Evolutionary conservation across 1,140 invertebrate genomes (phyloP), one percentile per base, ranked within the genome.

Genomic region (Solen grandis): DNA sequence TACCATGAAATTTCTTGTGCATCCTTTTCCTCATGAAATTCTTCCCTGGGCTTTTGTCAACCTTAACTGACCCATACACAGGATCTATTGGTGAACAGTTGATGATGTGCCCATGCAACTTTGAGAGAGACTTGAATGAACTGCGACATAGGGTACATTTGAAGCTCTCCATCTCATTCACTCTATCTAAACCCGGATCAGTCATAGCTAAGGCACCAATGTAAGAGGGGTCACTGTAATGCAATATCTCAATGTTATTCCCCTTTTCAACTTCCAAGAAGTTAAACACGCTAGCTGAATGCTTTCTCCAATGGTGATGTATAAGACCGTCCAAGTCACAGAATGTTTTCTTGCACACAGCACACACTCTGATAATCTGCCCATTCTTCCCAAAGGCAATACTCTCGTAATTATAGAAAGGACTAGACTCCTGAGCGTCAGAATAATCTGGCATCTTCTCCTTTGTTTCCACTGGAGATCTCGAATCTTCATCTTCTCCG

Each of bases 251-350:
- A 60, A 86, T 77, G 14, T 73, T 57, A 72, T 79, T 50, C 3
- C 77, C 77, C 14, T 78, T 55, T 59, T 87, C 86, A 31, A 86
- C 81, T 57, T 88, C 84, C 13, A 88, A 52, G 46, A 72, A 85
- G 31, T 68, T 84, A 29, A 77, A 87, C 54, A 83, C 77, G 22
- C 83, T 81, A 14, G 81, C 76, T 14, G 87, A 84, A 81, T 88
- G 87, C 38, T 87, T 87, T 68, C 85, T 87, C 55, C 62, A 76
- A 66, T 88, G 87, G 52, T 88, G 87, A 13, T 83, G 63, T n/a
- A 85, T 0, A 38, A 86, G 52, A 46, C 52, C 54, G 33, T 87
- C 86, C 16, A 83, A 46, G 36, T 62, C 69, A 14, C 55, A 27
- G 54, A 85, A 88, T 54, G 86, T 81, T 13, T 80, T 79, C 31